Conservation (phyloP, 2,888 invertebrate genomes). For the Antheraea assamensis region DNA sequence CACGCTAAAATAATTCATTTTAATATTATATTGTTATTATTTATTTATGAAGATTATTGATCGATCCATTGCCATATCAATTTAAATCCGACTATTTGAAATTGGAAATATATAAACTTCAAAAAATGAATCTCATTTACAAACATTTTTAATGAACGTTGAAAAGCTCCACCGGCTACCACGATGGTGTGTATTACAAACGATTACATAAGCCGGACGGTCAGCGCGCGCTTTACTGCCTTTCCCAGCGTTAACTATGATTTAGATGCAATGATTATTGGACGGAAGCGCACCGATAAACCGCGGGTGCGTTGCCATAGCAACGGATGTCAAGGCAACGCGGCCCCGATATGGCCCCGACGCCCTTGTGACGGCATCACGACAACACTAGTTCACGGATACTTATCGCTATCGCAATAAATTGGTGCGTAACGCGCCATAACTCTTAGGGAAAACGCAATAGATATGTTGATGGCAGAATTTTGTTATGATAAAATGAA, state of each 20-base stretch:
- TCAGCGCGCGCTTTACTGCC: conserved; percentile 73
- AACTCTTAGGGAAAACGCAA: conserved; percentile 66
- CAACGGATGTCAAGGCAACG: conserved; percentile 45
- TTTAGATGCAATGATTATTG: conserved; percentile 77
- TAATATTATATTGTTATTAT: conserved; percentile 22
- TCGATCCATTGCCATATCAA: neutral
- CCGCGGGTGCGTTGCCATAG: conserved; percentile 67
- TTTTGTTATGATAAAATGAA: conserved; percentile 44
- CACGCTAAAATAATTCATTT: conserved; percentile 39
- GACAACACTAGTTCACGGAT: conserved; percentile 69
- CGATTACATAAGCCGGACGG: conserved; percentile 51
- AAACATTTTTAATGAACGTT: no score
- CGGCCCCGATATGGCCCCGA: conserved; percentile 35
- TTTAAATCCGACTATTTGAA: neutral
- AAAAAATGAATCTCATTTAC: neutral
- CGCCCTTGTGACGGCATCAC: conserved; percentile 50
- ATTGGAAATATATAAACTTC: neutral
- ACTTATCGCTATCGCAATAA: conserved; percentile 79
- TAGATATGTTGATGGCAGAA: conserved; percentile 58
- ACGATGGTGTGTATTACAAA: conserved; percentile 52
- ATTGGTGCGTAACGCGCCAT: conserved; percentile 75
- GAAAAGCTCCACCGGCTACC: neutral
- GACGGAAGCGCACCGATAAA: conserved; percentile 66
- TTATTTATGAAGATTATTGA: conserved; percentile 4
- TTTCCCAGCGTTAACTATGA: conserved; percentile 77